Conservation (phyloP, 2,797 vertebrate genomes). For the Pangasius krempfi region DNA sequence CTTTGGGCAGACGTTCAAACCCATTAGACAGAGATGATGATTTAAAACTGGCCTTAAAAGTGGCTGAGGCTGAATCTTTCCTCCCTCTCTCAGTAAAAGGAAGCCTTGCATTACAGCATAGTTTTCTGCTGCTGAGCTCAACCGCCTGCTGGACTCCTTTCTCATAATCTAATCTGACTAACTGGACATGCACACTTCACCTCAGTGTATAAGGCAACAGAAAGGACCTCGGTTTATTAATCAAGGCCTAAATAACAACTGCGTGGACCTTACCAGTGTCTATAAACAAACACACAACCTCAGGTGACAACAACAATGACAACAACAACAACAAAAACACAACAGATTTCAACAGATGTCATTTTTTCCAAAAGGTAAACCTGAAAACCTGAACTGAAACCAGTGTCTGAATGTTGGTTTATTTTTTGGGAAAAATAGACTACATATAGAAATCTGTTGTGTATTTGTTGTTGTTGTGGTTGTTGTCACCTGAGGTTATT, state of each 20-base stretch:
- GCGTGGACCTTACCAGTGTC: not conserved
- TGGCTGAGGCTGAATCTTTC: not conserved
- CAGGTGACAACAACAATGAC: too few relatives aligned
- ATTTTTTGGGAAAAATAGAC: too few relatives aligned
- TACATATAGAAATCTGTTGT: too few relatives aligned
- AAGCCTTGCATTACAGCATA: not conserved
- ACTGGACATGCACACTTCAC: not conserved
- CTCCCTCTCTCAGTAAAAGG: not conserved
- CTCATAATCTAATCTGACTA: conserved; percentile 4
- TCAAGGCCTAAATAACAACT: not conserved
- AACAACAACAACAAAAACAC: too few relatives aligned
- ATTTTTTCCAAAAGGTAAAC: too few relatives aligned
- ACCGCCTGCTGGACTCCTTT: not conserved
- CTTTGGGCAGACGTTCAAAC: not conserved
- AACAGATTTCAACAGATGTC: too few relatives aligned
- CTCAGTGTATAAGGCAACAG: not conserved
- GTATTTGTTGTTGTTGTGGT: too few relatives aligned
- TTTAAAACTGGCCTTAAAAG: not conserved
- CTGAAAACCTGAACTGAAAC: too few relatives aligned
- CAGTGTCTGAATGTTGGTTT: too few relatives aligned
- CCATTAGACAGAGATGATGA: not conserved
- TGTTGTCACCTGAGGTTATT: too few relatives aligned
- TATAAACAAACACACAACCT: too few relatives aligned
- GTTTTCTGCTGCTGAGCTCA: not conserved
- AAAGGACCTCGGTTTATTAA: not conserved